These are phyloP conservation scores for Drosophila mercatorum DNA, from an alignment of 2,888 invertebrate genomes.

Conservation along the genomic window DNA sequence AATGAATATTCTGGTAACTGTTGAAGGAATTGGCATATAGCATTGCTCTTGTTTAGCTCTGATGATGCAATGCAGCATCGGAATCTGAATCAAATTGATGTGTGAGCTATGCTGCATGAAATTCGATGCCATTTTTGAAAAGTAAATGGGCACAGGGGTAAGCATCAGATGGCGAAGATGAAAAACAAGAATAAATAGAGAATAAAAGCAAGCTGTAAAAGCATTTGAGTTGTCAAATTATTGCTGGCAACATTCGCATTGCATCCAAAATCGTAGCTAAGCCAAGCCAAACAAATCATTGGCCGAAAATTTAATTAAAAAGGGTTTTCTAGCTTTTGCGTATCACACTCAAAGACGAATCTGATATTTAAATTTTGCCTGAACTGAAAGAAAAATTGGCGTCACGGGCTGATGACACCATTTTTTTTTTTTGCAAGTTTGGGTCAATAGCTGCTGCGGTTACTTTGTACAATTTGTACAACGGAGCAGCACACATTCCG, in stretches of 20 bases:
- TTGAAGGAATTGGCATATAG: neutral
- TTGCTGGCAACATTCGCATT: conserved; percentile 33
- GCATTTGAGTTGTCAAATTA: conserved; percentile 21
- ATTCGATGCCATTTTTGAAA: neutral
- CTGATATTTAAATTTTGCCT: conserved; percentile 11
- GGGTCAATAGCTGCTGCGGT: conserved; percentile 49
- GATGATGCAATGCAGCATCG: neutral
- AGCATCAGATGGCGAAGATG: neutral
- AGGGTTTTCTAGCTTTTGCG: conserved; percentile 28
- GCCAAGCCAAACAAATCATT: conserved; percentile 49
- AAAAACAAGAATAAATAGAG: conserved; percentile 8
- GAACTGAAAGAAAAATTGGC: conserved; percentile 2
- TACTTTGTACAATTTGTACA: conserved; percentile 61
- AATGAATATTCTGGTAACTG: neutral
- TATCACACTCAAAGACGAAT: conserved; percentile 16
- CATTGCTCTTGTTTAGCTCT: too few species aligned
- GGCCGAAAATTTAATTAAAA: conserved; percentile 65
- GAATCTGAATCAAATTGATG: neutral
- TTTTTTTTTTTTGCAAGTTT: conserved; percentile 25
- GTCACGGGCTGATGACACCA: conserved; percentile 20
- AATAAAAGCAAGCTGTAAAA: conserved; percentile 28
- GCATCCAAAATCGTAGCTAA: conserved; percentile 49
- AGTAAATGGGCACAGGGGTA: neutral
- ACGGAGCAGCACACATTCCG: conserved; percentile 33
- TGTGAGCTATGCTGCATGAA: neutral